These are phyloP conservation scores for Melangyna quadrimaculata DNA, from an alignment of 2,888 invertebrate species.

Conservation along the genomic window DNA sequence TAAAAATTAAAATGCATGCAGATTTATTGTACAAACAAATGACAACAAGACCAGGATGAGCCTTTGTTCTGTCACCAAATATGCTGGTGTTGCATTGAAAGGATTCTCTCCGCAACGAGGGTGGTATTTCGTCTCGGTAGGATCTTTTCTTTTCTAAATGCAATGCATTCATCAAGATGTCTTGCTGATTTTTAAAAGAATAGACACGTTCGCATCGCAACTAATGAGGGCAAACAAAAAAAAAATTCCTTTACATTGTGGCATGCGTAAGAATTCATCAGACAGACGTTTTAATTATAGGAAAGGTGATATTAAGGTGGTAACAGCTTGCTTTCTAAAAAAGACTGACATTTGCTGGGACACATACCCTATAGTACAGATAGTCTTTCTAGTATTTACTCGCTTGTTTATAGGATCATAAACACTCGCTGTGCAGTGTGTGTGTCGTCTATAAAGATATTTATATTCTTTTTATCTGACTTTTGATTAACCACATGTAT, in stretches of 20 bases:
- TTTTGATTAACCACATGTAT: conserved; percentile 32
- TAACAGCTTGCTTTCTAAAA: conserved; percentile 5
- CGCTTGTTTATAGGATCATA: background rate
- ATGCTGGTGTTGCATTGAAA: conserved; percentile 77
- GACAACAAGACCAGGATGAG: conserved; percentile 54
- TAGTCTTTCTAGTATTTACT: background rate
- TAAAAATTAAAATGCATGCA: conserved; percentile 54
- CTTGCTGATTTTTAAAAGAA: conserved; percentile 43
- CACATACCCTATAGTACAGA: conserved; percentile 20
- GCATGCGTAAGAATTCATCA: conserved; percentile 52
- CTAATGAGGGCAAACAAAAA: conserved; percentile 59
- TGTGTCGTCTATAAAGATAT: background rate
- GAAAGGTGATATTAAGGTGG: conserved; percentile 7
- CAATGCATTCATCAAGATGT: conserved; percentile 41
- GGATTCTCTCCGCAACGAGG: conserved; percentile 79
- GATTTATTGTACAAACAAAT: conserved; percentile 64
- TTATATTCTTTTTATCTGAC: conserved; percentile 44
- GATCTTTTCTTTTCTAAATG: background rate
- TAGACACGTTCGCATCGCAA: conserved; percentile 61
- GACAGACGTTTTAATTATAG: conserved; percentile 57
- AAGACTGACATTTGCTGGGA: conserved; percentile 10
- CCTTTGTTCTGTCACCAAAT: conserved; percentile 69
- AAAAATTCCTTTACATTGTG: conserved; percentile 34
- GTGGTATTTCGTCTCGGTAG: conserved; percentile 74
- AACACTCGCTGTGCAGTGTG: background rate